Percentiles rank a stretch among this genome's conserved stretches.
phyloP scores from a whole-genome alignment of 2,797 vertebrate genomes.

The Eurystomus glaucurus region DNA sequence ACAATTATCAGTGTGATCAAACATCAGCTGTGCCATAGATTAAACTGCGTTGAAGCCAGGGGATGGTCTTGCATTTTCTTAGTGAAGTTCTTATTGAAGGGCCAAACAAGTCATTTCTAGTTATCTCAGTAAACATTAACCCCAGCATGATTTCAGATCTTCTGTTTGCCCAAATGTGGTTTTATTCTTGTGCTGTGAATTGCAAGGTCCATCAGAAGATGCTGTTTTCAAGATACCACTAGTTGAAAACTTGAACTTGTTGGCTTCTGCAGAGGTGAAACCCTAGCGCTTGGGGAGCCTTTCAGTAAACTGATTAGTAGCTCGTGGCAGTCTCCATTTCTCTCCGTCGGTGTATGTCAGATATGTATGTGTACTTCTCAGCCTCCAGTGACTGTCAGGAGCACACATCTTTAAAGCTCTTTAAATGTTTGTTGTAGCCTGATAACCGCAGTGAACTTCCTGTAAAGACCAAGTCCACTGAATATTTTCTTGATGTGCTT shows the following conservation, averaged over 20 bases:
- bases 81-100: not conserved
- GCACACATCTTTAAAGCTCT: not conserved
- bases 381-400: not conserved
- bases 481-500: not conserved
- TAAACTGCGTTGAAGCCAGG: not conserved
- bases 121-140: not conserved
- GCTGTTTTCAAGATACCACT: not conserved
- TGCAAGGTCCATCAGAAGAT: not conserved
- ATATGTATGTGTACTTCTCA: not conserved
- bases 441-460: not conserved
- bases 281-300: rapidly evolving
- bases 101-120: not conserved
- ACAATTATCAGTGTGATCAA: rapidly evolving
- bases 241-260: not conserved
- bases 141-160: not conserved
- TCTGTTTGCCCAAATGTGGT: not conserved
- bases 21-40: not conserved
- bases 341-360: not conserved
- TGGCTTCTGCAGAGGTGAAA: not conserved
- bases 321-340: not conserved
- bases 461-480: not conserved
- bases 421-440: not conserved
- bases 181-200: not conserved
- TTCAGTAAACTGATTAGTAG: not conserved
- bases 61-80: not conserved